These are phyloP conservation scores for Setophaga kirtlandii DNA, from an alignment of 2,113 vertebrate species.

Conservation along the genomic window DNA sequence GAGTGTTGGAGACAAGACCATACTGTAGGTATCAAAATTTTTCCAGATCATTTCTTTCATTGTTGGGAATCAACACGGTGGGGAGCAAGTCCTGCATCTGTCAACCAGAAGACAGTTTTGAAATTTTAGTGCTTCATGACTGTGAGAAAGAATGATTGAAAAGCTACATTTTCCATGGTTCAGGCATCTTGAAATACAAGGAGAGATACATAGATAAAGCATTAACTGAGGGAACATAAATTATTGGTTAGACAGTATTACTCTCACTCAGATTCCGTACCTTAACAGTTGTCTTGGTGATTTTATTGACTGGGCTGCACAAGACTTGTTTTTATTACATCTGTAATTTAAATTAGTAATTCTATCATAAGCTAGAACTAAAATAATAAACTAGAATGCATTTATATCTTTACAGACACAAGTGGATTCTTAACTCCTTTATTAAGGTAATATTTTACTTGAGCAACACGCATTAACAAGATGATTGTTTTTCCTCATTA, in stretches of 20 bases:
- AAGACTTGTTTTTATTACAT: neutral
- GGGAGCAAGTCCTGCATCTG: fast-evolving
- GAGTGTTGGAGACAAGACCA: neutral
- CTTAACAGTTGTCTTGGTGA: neutral
- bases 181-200: neutral
- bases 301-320: neutral
- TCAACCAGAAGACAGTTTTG: neutral
- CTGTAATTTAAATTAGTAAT: slow-evolving; percentile 37
- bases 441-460: slow-evolving; percentile 26
- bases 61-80: fast-evolving
- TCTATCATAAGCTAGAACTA: neutral
- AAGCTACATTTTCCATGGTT: neutral
- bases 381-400: neutral
- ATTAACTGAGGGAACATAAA: neutral
- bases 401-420: neutral
- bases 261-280: neutral
- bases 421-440: neutral
- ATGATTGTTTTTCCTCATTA: neutral
- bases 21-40: neutral
- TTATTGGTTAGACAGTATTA: neutral
- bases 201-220: neutral
- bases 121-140: neutral
- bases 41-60: neutral
- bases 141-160: neutral
- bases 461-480: neutral